Evolutionary conservation across 2,888 invertebrate species (phyloP).

Genomic region (Drosophila prostipennis): DNA sequence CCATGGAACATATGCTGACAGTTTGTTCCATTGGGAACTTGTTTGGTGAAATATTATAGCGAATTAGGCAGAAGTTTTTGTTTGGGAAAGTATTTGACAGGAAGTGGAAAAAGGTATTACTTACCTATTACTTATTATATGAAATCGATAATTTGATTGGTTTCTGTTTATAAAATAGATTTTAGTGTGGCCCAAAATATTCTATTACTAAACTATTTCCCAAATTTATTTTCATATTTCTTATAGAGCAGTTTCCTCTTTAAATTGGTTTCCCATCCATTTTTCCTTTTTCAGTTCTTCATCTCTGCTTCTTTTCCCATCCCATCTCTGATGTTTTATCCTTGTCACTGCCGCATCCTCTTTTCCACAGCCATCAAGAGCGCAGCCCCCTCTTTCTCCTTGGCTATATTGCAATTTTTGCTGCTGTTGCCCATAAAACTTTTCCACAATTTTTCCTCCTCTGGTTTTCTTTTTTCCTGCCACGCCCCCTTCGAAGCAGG

Average conservation of each 20-base stretch:
- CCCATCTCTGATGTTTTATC: constrained; percentile 28
- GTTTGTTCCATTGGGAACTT: constrained; percentile 23
- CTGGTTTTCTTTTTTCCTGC: constrained; percentile 40
- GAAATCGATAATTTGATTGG: no score
- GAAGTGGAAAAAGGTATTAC: not conserved
- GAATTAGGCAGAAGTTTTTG: constrained; percentile 10
- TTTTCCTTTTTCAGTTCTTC: constrained; percentile 27
- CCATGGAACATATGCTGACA: constrained; percentile 30
- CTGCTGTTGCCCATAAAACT: constrained; percentile 80
- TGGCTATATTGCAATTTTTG: constrained; percentile 80
- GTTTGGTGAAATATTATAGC: constrained; percentile 20
- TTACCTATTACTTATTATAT: not conserved
- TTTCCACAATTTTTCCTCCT: constrained; percentile 70
- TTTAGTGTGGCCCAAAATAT: no score
- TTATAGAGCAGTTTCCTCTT: constrained; percentile 22
- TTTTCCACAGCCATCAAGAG: constrained; percentile 69
- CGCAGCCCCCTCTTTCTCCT: constrained; percentile 32
- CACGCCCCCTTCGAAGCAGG: constrained; percentile 34
- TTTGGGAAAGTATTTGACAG: not conserved
- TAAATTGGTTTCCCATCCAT: constrained; percentile 48
- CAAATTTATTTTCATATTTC: constrained; percentile 49
- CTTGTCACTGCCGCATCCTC: constrained; percentile 62
- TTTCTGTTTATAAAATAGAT: no score
- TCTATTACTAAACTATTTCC: constrained; percentile 24
- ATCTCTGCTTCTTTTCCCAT: constrained; percentile 5